Conservation (phyloP, 2,888 invertebrate species). For the Pristionchus arcanus region DNA sequence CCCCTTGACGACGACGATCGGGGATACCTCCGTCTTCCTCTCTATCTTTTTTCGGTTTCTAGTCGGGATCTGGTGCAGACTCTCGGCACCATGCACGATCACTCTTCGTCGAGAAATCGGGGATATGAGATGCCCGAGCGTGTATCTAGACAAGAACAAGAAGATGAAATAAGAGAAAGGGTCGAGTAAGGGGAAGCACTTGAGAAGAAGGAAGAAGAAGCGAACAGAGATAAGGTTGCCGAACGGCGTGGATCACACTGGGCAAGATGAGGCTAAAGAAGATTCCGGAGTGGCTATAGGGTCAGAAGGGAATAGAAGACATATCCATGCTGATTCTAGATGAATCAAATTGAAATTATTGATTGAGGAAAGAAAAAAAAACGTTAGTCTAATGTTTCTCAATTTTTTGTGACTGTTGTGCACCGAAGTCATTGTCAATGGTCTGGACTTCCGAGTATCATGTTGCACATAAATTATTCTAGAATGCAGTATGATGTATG, state of each 20-base stretch:
- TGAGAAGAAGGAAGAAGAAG: constrained; percentile 23
- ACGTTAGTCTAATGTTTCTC: too few species aligned
- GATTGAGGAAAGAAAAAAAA: too few species aligned
- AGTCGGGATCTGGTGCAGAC: background rate
- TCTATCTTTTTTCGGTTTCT: background rate
- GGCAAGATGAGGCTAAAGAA: background rate
- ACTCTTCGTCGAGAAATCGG: background rate
- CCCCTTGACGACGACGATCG: background rate
- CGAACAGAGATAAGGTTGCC: background rate
- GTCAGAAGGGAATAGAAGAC: too few species aligned
- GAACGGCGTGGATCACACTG: background rate
- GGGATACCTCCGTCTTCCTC: background rate
- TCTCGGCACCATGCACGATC: background rate
- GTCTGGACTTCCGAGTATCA: too few species aligned
- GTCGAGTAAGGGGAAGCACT: background rate
- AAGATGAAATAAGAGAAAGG: background rate
- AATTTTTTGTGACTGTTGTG: too few species aligned
- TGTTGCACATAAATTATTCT: too few species aligned
- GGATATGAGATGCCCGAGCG: background rate
- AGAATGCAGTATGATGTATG: too few species aligned
- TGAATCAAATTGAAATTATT: too few species aligned
- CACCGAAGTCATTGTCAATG: too few species aligned
- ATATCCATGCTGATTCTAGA: too few species aligned
- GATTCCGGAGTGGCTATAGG: too few species aligned
- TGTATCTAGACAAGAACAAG: background rate